These are phyloP conservation scores for Cataglyphis hispanica DNA, from an alignment of 1,140 invertebrate species.

Conservation along the genomic window DNA sequence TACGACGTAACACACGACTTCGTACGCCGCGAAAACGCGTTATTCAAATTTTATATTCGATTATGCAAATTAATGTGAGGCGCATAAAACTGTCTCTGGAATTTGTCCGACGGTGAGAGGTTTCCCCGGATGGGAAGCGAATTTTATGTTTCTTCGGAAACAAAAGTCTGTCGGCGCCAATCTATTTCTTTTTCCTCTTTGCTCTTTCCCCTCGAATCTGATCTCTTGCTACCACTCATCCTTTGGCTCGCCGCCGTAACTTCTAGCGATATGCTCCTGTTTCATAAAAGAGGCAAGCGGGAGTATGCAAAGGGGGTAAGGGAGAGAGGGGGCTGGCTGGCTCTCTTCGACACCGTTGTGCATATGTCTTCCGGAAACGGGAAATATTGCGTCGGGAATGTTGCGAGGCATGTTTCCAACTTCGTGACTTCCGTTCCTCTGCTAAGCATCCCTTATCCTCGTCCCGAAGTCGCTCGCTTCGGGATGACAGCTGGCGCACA, in stretches of 20 bases:
- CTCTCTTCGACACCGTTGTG: conserved; percentile 71
- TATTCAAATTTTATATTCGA: conserved; percentile 86
- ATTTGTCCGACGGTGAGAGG: conserved; percentile 50
- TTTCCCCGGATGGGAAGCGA: conserved; percentile 56
- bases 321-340: background rate
- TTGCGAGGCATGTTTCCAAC: conserved; percentile 39
- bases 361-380: conserved; percentile 78
- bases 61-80: conserved; percentile 86
- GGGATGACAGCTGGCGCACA: background rate
- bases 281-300: background rate
- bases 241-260: conserved; percentile 66
- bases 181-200: conserved; percentile 73
- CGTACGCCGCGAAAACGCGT: conserved; percentile 71
- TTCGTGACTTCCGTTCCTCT: conserved; percentile 21
- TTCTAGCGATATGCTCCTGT: conserved; percentile 67
- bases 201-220: conserved; percentile 41
- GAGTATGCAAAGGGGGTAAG: conserved; percentile 34
- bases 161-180: conserved; percentile 84
- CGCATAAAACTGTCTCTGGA: conserved; percentile 84
- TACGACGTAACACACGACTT: conserved; percentile 78
- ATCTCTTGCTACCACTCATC: conserved; percentile 1
- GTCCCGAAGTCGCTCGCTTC: background rate
- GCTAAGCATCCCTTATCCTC: background rate
- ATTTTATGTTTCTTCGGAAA: conserved; percentile 85
- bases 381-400: conserved; percentile 74